A percentile compares a stretch with the other conserved stretches of the same genome.
Conservation (phyloP, 2,113 vertebrate genomes). For the Furnarius figulus region DNA sequence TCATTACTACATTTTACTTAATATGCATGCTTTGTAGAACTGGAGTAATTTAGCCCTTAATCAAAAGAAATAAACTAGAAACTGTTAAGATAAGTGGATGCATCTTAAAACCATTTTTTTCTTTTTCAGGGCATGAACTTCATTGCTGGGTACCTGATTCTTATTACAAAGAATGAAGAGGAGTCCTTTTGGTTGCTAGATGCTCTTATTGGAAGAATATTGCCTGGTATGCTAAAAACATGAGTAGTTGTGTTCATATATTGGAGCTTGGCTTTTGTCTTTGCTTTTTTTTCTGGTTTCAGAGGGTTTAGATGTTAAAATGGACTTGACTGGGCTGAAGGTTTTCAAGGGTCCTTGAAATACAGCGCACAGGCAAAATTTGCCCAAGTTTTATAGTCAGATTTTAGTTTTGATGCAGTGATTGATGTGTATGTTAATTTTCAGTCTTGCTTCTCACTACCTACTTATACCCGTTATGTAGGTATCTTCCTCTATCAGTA, state of each 20-base stretch:
- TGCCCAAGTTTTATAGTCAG: background rate
- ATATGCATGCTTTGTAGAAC: background rate
- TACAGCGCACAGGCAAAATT: background rate
- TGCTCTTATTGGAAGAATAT: conserved; percentile 87
- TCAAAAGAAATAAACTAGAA: background rate
- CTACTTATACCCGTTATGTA: background rate
- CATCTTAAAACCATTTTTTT: background rate
- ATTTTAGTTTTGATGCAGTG: background rate
- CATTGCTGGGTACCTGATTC: conserved; percentile 90
- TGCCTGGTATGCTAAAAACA: conserved; percentile 85
- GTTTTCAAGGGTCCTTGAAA: background rate
- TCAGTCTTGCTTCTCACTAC: background rate
- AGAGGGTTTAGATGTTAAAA: background rate
- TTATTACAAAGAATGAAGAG: conserved; percentile 92
- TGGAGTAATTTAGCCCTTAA: background rate
- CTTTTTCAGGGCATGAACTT: conserved; percentile 95
- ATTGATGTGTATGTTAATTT: background rate
- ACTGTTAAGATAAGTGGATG: background rate
- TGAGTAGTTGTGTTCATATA: background rate
- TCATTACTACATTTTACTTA: background rate
- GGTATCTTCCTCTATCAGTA: background rate
- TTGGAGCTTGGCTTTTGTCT: background rate
- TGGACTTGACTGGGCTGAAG: background rate
- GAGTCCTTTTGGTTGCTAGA: conserved; percentile 95
- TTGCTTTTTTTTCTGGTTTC: background rate